Percentiles rank a stretch among this genome's conserved stretches.
These are phyloP conservation scores for Gymnorhina tibicen DNA, from an alignment of 2,113 vertebrate species.

Conservation along the genomic window DNA sequence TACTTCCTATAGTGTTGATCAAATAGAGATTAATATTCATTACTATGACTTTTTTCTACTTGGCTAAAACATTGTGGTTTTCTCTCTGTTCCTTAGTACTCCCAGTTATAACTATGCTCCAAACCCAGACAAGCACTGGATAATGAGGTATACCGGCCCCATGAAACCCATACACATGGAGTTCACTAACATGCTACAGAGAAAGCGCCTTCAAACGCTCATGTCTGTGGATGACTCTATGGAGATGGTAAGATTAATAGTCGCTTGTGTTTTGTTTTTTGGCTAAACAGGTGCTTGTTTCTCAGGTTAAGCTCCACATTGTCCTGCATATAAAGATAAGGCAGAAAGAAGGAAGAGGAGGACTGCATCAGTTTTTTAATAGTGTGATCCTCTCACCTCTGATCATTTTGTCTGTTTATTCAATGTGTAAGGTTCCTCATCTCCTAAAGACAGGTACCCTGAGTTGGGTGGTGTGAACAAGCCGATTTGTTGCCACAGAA, in stretches of 20 bases:
- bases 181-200: constrained; percentile 96
- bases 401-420: not conserved
- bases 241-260: constrained; percentile 79
- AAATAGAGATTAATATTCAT: not conserved
- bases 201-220: constrained; percentile 91
- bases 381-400: not conserved
- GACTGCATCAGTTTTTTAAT: not conserved
- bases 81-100: constrained; percentile 74
- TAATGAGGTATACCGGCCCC: constrained; percentile 94
- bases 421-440: not conserved
- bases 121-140: constrained; percentile 97
- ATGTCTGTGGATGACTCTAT: constrained; percentile 95
- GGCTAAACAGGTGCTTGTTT: not conserved
- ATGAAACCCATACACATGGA: constrained; percentile 99
- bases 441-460: not conserved
- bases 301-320: not conserved
- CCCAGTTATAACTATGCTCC: constrained; percentile 97
- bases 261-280: not conserved
- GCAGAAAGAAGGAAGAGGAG: not conserved
- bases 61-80: not conserved
- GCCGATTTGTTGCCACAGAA: not conserved
- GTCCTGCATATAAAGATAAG: not conserved
- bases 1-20: not conserved
- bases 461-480: not conserved
- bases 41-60: not conserved